phyloP scores from a whole-genome alignment of 37 sponge, comb jelly and placozoan genomes.

The Beroe ovata region DNA sequence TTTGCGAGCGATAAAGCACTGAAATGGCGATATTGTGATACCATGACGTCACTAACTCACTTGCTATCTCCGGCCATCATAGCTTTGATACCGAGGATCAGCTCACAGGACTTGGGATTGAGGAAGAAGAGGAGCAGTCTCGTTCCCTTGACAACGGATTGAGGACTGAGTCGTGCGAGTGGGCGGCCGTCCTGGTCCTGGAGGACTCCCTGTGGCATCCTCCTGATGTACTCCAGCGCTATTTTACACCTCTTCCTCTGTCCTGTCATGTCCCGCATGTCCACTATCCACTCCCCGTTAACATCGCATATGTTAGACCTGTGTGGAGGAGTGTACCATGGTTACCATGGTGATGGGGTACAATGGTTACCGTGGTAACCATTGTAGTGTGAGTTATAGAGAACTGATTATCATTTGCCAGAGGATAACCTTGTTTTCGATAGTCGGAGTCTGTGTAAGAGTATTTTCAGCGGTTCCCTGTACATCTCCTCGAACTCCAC shows the following conservation, averaged over 20 bases:
- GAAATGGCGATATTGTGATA: too few species aligned
- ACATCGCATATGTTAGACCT: slow-evolving; percentile 59
- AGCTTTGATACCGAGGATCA: slow-evolving; percentile 15
- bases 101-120: neutral
- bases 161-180: slow-evolving; percentile 3
- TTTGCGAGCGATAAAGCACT: neutral
- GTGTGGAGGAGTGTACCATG: too few species aligned
- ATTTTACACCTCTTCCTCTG: neutral
- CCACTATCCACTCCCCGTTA: slow-evolving; percentile 28
- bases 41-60: too few species aligned
- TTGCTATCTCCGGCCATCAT: slow-evolving; percentile 48
- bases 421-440: slow-evolving; percentile 2
- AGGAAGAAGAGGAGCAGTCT: slow-evolving; percentile 26
- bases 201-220: slow-evolving; percentile 23
- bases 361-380: too few species aligned
- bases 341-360: too few species aligned
- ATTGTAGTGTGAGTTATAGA: too few species aligned
- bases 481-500: neutral
- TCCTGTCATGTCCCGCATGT: neutral
- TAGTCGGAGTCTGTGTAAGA: neutral
- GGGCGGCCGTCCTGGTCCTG: neutral
- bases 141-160: slow-evolving; percentile 28
- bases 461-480: slow-evolving; percentile 2
- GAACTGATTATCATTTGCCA: too few species aligned
- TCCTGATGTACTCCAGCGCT: neutral